These are phyloP conservation scores for Thelaira solivaga DNA, from an alignment of 2,888 invertebrate genomes.

Conservation along the genomic window DNA sequence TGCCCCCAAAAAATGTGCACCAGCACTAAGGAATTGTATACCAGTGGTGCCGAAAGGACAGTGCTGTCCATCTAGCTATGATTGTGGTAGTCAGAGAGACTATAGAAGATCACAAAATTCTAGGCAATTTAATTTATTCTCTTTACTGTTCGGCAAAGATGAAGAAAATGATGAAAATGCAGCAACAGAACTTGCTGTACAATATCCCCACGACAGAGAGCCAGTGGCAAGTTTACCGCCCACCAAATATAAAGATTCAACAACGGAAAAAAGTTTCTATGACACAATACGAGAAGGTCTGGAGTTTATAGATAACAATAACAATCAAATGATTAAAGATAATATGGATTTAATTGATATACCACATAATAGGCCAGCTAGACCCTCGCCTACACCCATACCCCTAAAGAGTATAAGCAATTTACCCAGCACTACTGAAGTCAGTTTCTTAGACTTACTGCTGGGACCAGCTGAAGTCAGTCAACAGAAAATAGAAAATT, in stretches of 20 bases:
- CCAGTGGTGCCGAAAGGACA: conserved; percentile 87
- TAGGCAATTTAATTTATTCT: conserved; percentile 74
- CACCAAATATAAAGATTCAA: conserved; percentile 7
- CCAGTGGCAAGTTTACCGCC: conserved; percentile 65
- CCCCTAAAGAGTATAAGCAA: conserved; percentile 15
- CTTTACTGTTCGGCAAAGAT: conserved; percentile 74
- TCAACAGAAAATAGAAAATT: conserved; percentile 18
- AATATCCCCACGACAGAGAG: conserved; percentile 71
- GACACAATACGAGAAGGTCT: conserved; percentile 74
- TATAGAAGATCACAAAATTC: conserved; percentile 71
- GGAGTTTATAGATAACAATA: conserved; percentile 75
- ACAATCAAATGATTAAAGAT: conserved; percentile 70
- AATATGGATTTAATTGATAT: conserved; percentile 66
- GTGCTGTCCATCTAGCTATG: conserved; percentile 91
- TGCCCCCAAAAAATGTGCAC: conserved; percentile 86
- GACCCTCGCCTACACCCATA: conserved; percentile 54
- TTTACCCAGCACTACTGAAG: conserved; percentile 63
- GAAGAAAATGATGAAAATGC: conserved; percentile 63
- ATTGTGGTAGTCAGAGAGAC: conserved; percentile 82
- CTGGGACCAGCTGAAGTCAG: conserved; percentile 68
- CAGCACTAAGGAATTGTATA: conserved; percentile 85
- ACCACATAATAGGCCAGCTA: not conserved
- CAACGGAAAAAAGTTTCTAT: conserved; percentile 73
- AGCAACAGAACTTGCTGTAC: conserved; percentile 65
- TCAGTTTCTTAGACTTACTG: conserved; percentile 72